phyloP scores from a whole-genome alignment of 2,113 vertebrate species.

The Maccullochella peelii region DNA sequence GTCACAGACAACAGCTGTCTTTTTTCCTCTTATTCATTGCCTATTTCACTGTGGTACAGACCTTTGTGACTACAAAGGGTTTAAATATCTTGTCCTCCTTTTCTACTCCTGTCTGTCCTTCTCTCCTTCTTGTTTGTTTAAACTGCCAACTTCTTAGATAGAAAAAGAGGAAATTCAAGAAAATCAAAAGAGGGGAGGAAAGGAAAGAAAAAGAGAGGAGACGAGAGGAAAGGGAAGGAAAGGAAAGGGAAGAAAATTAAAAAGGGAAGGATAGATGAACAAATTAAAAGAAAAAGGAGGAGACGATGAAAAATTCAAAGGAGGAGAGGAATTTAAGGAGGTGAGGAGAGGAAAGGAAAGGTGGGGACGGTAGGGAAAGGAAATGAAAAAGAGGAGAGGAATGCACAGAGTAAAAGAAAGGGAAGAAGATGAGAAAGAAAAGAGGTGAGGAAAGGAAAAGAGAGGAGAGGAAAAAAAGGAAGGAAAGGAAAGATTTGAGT shows the following conservation, averaged over 20 bases:
- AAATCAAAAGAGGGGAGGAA: neutral
- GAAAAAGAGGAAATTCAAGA: neutral
- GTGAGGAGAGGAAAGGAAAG: neutral
- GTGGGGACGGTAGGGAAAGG: neutral
- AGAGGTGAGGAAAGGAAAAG: too few relatives aligned
- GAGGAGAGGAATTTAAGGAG: neutral
- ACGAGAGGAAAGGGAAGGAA: neutral
- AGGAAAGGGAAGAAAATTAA: neutral
- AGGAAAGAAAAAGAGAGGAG: neutral
- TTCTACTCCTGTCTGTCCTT: neutral
- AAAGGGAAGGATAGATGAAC: neutral
- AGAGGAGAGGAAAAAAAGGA: too few relatives aligned
- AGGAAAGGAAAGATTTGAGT: neutral
- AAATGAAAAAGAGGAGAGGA: neutral
- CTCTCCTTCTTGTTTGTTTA: slow-evolving; percentile 10
- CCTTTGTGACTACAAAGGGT: slow-evolving; percentile 3
- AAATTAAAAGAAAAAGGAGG: too few relatives aligned
- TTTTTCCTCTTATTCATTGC: slow-evolving; percentile 5
- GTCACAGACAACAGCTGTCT: slow-evolving; percentile 32
- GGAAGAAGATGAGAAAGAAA: neutral
- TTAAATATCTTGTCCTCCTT: neutral
- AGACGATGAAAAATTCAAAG: neutral
- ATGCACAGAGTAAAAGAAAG: neutral
- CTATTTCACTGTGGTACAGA: slow-evolving; percentile 4
- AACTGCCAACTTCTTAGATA: slow-evolving; percentile 2